These are phyloP conservation scores for Leptinotarsa peninsularis DNA, from an alignment of 2,888 invertebrate species.

Conservation along the genomic window DNA sequence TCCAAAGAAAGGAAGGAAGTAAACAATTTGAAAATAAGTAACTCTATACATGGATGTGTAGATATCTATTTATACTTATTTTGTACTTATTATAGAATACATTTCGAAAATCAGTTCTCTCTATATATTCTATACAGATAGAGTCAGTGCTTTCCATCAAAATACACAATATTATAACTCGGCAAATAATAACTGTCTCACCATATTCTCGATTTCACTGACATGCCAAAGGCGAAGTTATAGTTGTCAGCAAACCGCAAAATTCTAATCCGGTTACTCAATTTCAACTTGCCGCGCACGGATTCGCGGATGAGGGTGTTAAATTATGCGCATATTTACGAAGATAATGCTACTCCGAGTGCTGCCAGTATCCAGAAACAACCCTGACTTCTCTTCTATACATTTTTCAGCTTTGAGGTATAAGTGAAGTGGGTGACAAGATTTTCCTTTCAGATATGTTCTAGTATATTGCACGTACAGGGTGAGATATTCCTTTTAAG, in stretches of 20 bases:
- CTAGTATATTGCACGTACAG: too few relatives aligned
- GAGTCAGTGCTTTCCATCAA: not conserved
- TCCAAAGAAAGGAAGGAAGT: too few relatives aligned
- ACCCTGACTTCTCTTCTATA: constrained; percentile 6
- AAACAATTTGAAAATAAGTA: too few relatives aligned
- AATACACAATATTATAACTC: not conserved
- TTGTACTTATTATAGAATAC: too few relatives aligned
- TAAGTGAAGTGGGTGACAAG: too few relatives aligned
- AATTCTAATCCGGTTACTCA: constrained; percentile 15
- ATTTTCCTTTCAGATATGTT: too few relatives aligned
- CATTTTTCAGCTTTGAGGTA: not conserved
- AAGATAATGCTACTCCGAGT: not conserved
- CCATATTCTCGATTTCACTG: not conserved
- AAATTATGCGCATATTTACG: constrained; percentile 26
- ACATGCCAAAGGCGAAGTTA: constrained; percentile 15
- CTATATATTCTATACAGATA: too few relatives aligned
- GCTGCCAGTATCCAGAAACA: not conserved
- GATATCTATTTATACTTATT: too few relatives aligned
- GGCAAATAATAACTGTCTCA: not conserved
- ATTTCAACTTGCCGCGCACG: constrained; percentile 5
- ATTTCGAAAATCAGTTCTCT: too few relatives aligned
- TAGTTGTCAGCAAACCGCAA: constrained; percentile 11
- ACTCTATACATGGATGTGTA: too few relatives aligned
- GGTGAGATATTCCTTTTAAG: too few relatives aligned
- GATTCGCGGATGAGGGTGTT: constrained; percentile 19